These are phyloP conservation scores for Maccullochella peelii DNA, from an alignment of 2,113 vertebrate species.

Conservation along the genomic window DNA sequence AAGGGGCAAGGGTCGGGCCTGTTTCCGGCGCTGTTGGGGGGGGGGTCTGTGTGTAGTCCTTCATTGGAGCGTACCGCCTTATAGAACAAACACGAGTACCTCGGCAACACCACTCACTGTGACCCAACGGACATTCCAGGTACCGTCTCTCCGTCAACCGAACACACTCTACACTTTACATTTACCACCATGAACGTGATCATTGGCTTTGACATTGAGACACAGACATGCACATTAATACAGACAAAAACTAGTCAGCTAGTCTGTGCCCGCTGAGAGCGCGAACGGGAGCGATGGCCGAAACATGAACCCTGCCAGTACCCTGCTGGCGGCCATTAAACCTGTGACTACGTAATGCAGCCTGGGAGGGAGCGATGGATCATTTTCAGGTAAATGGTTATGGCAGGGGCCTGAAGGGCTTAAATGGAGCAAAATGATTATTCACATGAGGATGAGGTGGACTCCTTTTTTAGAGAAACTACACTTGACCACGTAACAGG, in stretches of 20 bases:
- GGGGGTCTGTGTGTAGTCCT: conserved; percentile 60
- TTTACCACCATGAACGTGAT: conserved; percentile 49
- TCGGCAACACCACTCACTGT: conserved; percentile 82
- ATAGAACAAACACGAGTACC: conserved; percentile 75
- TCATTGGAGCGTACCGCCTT: conserved; percentile 81
- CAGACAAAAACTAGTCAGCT: conserved; percentile 23
- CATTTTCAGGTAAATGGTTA: conserved; percentile 53
- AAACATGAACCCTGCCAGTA: conserved; percentile 65
- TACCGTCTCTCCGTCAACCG: conserved; percentile 75
- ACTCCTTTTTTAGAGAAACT: not conserved
- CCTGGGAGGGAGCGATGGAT: conserved; percentile 55
- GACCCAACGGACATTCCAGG: conserved; percentile 79
- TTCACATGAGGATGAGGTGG: conserved; percentile 33
- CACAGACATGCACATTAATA: conserved; percentile 28
- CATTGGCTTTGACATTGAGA: conserved; percentile 74
- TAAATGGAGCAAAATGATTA: conserved; percentile 48
- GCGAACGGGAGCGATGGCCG: conserved; percentile 37
- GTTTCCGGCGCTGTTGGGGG: conserved; percentile 65
- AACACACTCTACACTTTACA: conserved; percentile 36
- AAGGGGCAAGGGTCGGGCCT: conserved; percentile 60
- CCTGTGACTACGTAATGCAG: conserved; percentile 47
- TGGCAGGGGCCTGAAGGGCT: conserved; percentile 33
- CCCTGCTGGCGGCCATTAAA: conserved; percentile 60
- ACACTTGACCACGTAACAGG: conserved; percentile 14
- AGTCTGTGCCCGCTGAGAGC: not conserved